Conservation (phyloP, 2,888 invertebrate species). For the Trichacis sp. region DNA sequence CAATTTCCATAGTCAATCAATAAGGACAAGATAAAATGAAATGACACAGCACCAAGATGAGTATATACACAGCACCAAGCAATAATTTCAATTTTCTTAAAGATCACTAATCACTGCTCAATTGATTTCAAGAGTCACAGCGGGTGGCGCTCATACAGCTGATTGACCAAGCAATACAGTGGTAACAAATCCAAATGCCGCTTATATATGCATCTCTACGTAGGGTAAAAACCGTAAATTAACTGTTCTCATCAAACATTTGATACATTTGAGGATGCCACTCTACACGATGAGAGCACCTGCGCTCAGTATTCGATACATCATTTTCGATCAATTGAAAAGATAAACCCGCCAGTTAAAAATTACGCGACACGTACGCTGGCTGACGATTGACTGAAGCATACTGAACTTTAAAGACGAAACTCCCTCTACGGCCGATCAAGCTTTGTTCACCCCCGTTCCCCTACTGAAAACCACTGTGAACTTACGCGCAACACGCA, state of each 20-base stretch:
- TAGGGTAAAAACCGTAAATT: background rate
- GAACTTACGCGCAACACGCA: slow-evolving; percentile 32
- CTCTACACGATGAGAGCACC: too few relatives aligned
- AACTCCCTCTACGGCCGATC: slow-evolving; percentile 33
- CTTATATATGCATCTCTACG: background rate
- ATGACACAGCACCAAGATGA: too few relatives aligned
- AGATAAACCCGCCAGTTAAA: background rate
- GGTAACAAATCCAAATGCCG: slow-evolving; percentile 46
- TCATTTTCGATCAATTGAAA: background rate
- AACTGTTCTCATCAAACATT: background rate
- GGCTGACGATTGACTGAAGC: slow-evolving; percentile 51
- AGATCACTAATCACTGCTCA: slow-evolving; percentile 57
- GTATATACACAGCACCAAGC: too few relatives aligned
- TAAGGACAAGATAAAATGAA: too few relatives aligned
- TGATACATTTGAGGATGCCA: too few relatives aligned
- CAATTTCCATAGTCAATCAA: too few relatives aligned
- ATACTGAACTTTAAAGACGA: slow-evolving; percentile 13
- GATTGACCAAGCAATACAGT: slow-evolving; percentile 55
- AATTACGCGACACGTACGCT: slow-evolving; percentile 44
- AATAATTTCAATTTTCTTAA: slow-evolving; percentile 1
- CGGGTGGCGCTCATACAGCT: slow-evolving; percentile 56
- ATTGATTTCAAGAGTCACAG: slow-evolving; percentile 54
- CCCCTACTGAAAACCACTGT: background rate
- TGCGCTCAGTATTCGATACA: background rate
- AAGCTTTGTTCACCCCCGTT: slow-evolving; percentile 33